These are phyloP conservation scores for Mobula hypostoma DNA, from an alignment of 2,113 vertebrate species.

Conservation along the genomic window DNA sequence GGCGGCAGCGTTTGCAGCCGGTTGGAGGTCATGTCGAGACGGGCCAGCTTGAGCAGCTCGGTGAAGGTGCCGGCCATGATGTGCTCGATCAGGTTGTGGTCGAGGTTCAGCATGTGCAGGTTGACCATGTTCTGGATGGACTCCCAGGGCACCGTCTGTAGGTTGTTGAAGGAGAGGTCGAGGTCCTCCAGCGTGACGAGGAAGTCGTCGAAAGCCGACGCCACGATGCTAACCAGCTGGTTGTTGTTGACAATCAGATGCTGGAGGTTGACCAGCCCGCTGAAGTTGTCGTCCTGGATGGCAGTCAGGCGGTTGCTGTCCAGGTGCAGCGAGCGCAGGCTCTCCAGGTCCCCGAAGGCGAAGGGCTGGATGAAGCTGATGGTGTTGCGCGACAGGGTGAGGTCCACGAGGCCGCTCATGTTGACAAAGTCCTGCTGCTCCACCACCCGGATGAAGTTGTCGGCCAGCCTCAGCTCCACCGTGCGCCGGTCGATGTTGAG, in stretches of 20 bases:
- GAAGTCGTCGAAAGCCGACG: conserved; percentile 77
- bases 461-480: conserved; percentile 78
- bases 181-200: conserved; percentile 75
- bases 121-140: conserved; percentile 80
- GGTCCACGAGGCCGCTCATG: conserved; percentile 79
- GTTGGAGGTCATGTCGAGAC: conserved; percentile 87
- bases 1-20: conserved; percentile 77
- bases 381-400: conserved; percentile 83
- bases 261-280: conserved; percentile 76
- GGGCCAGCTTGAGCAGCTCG: conserved; percentile 76
- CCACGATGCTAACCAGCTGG: conserved; percentile 69
- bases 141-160: conserved; percentile 76
- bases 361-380: conserved; percentile 72
- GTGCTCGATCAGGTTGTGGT: conserved; percentile 82
- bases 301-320: conserved; percentile 74
- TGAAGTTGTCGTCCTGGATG: conserved; percentile 65
- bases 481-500: conserved; percentile 79
- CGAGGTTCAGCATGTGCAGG: conserved; percentile 79
- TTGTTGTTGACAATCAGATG: conserved; percentile 83
- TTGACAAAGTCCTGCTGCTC: conserved; percentile 74
- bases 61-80: conserved; percentile 75
- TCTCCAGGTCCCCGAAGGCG: conserved; percentile 77
- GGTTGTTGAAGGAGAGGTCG: conserved; percentile 85
- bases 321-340: conserved; percentile 77
- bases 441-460: conserved; percentile 82